Evolutionary conservation across 2,113 vertebrate species (phyloP).

Genomic region (Nettapus auritus): DNA sequence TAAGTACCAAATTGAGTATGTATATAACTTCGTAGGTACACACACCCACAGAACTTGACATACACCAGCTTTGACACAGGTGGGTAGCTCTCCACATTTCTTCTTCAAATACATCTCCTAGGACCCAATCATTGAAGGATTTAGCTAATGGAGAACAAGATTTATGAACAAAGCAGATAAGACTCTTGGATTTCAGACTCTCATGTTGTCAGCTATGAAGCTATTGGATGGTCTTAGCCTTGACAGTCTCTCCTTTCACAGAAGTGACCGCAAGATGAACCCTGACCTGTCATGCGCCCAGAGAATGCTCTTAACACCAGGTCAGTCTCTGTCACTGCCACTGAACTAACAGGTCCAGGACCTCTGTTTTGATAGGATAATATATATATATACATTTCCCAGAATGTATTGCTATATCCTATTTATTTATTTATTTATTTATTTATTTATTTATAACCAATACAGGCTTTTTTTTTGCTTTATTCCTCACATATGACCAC

Average conservation of each 20-base stretch:
- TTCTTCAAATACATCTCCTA: neutral
- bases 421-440: neutral
- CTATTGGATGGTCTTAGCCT: neutral
- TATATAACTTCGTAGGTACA: neutral
- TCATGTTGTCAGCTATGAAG: neutral
- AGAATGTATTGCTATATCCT: neutral
- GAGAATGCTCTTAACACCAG: neutral
- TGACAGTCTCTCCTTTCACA: neutral
- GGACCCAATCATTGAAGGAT: constrained; percentile 5
- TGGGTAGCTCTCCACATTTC: neutral
- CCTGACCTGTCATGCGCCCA: neutral
- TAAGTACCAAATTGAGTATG: neutral
- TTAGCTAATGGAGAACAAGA: neutral
- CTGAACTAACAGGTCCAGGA: neutral
- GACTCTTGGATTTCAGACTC: neutral
- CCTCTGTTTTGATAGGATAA: neutral
- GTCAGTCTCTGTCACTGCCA: neutral
- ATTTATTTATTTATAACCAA: neutral
- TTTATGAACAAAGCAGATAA: neutral
- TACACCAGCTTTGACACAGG: neutral
- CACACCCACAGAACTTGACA: neutral
- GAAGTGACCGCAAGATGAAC: neutral
- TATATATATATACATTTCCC: neutral
- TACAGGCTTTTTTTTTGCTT: neutral
- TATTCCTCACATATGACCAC: neutral